phyloP scores from a whole-genome alignment of 2,888 invertebrate genomes.

The Rhagonycha lutea region DNA sequence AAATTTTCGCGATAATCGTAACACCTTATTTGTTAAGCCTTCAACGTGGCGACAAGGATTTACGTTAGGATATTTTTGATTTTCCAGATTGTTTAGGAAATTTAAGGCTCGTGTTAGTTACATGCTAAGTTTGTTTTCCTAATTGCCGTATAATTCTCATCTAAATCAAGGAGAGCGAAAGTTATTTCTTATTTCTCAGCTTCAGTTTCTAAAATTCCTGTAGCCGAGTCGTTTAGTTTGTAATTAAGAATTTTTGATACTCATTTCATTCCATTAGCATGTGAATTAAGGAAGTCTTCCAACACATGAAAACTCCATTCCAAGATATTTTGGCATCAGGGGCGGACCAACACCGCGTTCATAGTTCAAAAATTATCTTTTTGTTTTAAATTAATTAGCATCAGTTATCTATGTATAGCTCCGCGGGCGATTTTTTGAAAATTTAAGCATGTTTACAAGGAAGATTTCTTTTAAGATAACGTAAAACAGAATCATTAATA shows the following conservation, averaged over 20 bases:
- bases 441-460: no score
- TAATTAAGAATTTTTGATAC: neutral
- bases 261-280: neutral
- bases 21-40: slow-evolving; percentile 6
- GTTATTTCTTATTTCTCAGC: neutral
- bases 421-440: no score
- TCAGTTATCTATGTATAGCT: no score
- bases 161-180: neutral
- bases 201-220: neutral
- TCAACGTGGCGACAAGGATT: neutral
- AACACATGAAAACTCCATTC: neutral
- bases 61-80: neutral
- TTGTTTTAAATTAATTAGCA: no score
- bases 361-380: no score
- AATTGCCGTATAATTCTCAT: slow-evolving; percentile 12
- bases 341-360: neutral
- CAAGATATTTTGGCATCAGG: neutral
- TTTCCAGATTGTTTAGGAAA: neutral
- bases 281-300: neutral
- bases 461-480: no score
- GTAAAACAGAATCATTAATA: no score
- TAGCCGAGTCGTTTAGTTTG: neutral
- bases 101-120: slow-evolving; percentile 3
- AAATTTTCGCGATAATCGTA: slow-evolving; percentile 6
- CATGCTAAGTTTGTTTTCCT: slow-evolving; percentile 7